These are phyloP conservation scores for Platysteira castanea DNA, from an alignment of 2,113 vertebrate genomes.

Conservation along the genomic window DNA sequence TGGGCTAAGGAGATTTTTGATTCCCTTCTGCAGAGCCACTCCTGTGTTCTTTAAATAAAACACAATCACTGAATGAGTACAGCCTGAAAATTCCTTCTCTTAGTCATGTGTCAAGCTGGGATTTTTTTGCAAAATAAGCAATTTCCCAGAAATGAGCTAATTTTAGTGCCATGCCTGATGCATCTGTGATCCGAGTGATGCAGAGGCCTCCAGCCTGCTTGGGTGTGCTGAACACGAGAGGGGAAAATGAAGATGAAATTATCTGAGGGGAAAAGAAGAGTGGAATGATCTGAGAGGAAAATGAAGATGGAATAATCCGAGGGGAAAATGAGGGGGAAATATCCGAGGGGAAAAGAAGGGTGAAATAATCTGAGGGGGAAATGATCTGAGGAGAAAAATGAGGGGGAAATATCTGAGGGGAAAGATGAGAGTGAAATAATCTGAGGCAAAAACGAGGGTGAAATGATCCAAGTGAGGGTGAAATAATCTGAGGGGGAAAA, in stretches of 20 bases:
- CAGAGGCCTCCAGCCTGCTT: not conserved
- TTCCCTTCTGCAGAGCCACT: not conserved
- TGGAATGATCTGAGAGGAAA: not conserved
- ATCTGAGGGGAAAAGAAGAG: not conserved
- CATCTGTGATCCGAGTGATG: not conserved
- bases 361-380: not conserved
- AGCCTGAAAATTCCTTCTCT: not conserved
- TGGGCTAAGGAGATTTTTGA: not conserved
- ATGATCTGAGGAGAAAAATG: not conserved
- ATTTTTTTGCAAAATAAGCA: not conserved
- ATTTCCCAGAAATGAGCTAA: not conserved
- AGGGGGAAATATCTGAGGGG: not conserved
- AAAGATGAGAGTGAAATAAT: not conserved
- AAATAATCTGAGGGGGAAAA: not conserved
- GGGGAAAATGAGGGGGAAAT: not conserved
- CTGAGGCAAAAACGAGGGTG: not conserved
- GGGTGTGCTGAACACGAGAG: rapidly evolving
- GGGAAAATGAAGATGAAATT: not conserved
- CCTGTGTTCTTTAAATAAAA: not conserved
- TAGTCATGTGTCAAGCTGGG: not conserved
- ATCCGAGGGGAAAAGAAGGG: not conserved
- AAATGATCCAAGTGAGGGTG: not conserved
- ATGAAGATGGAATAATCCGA: not conserved
- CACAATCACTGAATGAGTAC: not conserved
- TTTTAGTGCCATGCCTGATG: not conserved